phyloP scores from a whole-genome alignment of 2,113 vertebrate species.

The Raphicerus campestris region DNA sequence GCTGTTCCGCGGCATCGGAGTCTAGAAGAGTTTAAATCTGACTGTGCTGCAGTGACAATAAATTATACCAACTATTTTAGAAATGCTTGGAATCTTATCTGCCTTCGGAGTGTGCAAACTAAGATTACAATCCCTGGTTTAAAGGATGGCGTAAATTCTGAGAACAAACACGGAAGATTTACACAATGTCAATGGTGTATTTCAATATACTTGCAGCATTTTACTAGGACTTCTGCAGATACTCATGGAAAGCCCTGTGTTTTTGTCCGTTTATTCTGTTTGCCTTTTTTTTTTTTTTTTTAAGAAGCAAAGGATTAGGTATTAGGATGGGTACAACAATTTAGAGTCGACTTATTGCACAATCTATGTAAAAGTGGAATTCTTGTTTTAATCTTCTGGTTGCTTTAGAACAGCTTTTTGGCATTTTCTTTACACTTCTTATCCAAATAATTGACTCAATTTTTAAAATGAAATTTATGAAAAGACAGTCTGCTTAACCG shows the following conservation, averaged over 20 bases:
- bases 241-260: neutral
- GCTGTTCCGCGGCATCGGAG: conserved; percentile 73
- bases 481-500: neutral
- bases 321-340: neutral
- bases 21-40: conserved; percentile 83
- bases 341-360: neutral
- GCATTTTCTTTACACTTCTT: neutral
- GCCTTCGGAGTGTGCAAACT: conserved; percentile 72
- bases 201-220: neutral
- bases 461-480: neutral
- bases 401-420: neutral
- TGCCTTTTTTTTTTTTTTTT: neutral
- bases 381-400: conserved; percentile 16
- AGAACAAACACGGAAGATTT: conserved; percentile 63
- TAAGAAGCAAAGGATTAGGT: neutral
- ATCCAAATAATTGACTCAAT: conserved; percentile 17
- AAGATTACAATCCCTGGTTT: conserved; percentile 63
- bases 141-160: conserved; percentile 71
- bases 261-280: neutral
- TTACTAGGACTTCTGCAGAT: neutral
- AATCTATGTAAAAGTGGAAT: neutral
- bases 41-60: conserved; percentile 81
- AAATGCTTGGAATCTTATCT: conserved; percentile 86
- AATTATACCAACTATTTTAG: conserved; percentile 84
- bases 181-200: neutral